Percentiles rank a stretch among this genome's conserved stretches.
Evolutionary conservation across 1,140 invertebrate species (phyloP).

Genomic region (Drosophila santomea): DNA sequence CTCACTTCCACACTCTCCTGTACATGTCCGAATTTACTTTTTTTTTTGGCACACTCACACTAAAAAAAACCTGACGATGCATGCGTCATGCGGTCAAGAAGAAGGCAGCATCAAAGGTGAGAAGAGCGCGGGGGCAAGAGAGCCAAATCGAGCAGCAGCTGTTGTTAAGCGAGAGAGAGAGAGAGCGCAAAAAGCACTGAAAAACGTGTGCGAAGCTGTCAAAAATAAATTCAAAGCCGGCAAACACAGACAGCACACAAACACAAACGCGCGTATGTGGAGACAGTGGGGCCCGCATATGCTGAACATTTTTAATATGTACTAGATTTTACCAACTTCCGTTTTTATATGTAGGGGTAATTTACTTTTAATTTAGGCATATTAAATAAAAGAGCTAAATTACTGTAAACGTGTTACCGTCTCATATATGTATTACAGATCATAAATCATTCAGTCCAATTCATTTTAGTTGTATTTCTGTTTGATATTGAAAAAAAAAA

Average conservation of each 20-base stretch:
- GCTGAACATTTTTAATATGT: background rate
- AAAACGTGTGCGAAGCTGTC: slow-evolving; percentile 59
- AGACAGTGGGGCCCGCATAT: slow-evolving; percentile 33
- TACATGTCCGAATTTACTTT: slow-evolving; percentile 51
- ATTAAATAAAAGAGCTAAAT: too few species aligned
- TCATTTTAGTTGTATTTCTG: too few species aligned
- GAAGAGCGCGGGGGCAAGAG: slow-evolving; percentile 2
- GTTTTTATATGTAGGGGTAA: background rate
- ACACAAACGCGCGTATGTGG: background rate
- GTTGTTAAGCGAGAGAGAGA: slow-evolving; percentile 32
- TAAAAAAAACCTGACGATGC: slow-evolving; percentile 44
- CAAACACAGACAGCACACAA: slow-evolving; percentile 53
- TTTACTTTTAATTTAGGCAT: too few species aligned
- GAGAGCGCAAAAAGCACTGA: slow-evolving; percentile 18
- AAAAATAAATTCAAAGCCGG: slow-evolving; percentile 78
- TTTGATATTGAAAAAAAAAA: too few species aligned
- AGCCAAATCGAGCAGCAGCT: slow-evolving; percentile 38
- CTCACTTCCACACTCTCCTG: slow-evolving; percentile 66
- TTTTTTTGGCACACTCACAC: slow-evolving; percentile 59
- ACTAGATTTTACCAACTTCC: background rate
- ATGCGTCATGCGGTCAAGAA: slow-evolving; percentile 73
- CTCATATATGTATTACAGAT: too few species aligned
- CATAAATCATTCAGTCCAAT: too few species aligned
- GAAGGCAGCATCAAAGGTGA: slow-evolving; percentile 51
- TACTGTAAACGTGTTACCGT: too few species aligned